Base-by-base conservation (phyloP, 2,797 vertebrate genomes). In the Xiphorhynchus erythropygius region DNA sequence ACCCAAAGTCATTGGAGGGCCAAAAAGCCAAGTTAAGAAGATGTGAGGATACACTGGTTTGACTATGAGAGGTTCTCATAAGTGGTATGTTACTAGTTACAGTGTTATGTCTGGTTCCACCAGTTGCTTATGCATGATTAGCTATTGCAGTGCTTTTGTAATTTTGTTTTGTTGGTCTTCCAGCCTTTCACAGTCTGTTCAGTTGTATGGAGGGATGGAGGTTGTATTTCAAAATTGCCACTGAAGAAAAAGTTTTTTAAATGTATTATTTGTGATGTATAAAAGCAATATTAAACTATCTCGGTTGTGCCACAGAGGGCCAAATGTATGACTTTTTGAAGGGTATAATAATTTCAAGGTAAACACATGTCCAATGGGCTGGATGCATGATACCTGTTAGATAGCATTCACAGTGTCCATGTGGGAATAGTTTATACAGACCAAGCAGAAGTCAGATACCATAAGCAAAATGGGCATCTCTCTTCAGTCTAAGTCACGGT, bases 111-210 rank as follows among this genome's bases (percentile, higher is more conserved):
- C 96, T 89, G 71, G 76, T 94, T 93, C 86, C 69, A 42, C 73
- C 87, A 85, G 82, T 87, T 56, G 67, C 41, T 93, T 81, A 41
- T 89, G 78, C 70, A 57, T 85, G 96, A 89, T 77, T 86, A 94
- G 90, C 93, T 95, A 82, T 91, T 82, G 65, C 90, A 84, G 59
- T 85, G 87, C 91, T 96, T 97, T 84, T 92, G 82, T 85, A 78
- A 91, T 95, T 74, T 96, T 96, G 93, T 97, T 97, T 97, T 95
- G 83, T 97, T 90, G 59, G 15, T 93, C 82, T 96, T 96, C 89
- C 89, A 88, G 80, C 89, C 93, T 97, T 95, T 97, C 87, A 87
- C 87, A 95, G 90, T 89, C 90, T 90, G 80, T 96, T 85, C 92
- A 82, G 80, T 93, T 95, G 55, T 80, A 73, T 94, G 94, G 80